Base-by-base conservation (phyloP, 2,113 vertebrate species). In the Proterorhinus semilunaris region DNA sequence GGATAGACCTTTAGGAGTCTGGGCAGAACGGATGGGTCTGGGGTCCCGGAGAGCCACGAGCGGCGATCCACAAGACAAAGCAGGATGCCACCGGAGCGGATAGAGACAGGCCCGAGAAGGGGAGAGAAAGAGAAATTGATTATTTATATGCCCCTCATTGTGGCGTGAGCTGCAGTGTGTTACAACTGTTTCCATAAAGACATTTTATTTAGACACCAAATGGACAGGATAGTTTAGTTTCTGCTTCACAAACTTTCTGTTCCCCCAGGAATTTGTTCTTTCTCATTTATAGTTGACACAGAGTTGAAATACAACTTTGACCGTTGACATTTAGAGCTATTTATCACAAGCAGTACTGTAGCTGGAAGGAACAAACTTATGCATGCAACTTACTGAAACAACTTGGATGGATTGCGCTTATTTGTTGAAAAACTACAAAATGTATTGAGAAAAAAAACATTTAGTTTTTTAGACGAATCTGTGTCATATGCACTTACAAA, bases 1-100 rank as follows among this genome's bases (percentile, higher is more conserved):
- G 91, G 89, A 93, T 91, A 83, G 88, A 71, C 74, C 84, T 86
- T 87, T 57, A 66, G 86, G 88, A 84, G 85, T 89, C 81, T 76
- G 72, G 58, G 76, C 86, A 85, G 79, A 85, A 86, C 82, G 83
- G 84, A 86, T 86, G 88, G 90, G 87, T 88, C 86, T 87, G 65
- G 73, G 79, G 80, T 82, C 69, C 74, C 49, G n/a, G 69, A 80
- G 78, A 80, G 75, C 68, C 73, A 65, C 61, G 85, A 72, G 80
- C 76, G 72, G 63, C 62, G 77, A 78, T 66, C 45, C 68, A 71
- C 68, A 45, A 84, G 75, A 65, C 59, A 11, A 55, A 80, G 51
- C 64, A 72, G 54, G 10, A 27, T 57, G 62, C 46, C 17, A 71
- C 61, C 13, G 52, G 71, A 63, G 64, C 62, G 52, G 36, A 65